A percentile compares a stretch with the other conserved stretches of the same genome.
Conservation (phyloP, 1,140 invertebrate genomes). For the Solenopsis invicta region DNA sequence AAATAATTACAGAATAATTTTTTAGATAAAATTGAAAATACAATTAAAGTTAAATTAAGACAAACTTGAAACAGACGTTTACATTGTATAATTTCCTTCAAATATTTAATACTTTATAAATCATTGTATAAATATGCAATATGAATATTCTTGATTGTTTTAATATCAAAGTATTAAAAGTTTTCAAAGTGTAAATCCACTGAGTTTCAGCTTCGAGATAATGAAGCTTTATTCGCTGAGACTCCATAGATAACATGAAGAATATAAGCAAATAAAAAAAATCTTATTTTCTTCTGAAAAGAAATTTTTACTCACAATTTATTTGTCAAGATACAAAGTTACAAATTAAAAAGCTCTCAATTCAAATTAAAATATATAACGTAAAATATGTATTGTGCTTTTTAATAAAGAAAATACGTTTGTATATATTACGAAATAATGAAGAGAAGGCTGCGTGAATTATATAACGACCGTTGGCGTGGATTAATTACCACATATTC, state of each 20-base stretch:
- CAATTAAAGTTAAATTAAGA: neutral
- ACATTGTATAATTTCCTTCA: neutral
- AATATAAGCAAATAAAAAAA: neutral
- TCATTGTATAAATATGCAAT: neutral
- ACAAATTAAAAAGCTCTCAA: neutral
- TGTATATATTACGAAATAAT: neutral
- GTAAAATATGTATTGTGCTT: neutral
- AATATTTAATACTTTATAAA: neutral
- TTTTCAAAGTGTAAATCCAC: neutral
- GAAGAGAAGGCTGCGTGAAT: neutral
- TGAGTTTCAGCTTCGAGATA: neutral
- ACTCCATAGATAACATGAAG: neutral
- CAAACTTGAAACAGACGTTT: neutral
- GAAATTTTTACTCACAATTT: constrained; percentile 8
- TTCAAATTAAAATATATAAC: neutral
- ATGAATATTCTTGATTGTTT: neutral
- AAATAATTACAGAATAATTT: neutral
- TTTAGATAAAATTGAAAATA: neutral
- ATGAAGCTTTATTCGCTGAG: neutral
- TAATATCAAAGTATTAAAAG: neutral
- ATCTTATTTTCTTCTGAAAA: neutral
- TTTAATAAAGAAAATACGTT: constrained; percentile 7
- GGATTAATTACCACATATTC: constrained; percentile 53
- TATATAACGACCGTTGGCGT: constrained; percentile 5
- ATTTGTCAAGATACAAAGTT: constrained; percentile 11